These are phyloP conservation scores for Mareca strepera DNA, from an alignment of 2,797 vertebrate genomes.

Conservation along the genomic window DNA sequence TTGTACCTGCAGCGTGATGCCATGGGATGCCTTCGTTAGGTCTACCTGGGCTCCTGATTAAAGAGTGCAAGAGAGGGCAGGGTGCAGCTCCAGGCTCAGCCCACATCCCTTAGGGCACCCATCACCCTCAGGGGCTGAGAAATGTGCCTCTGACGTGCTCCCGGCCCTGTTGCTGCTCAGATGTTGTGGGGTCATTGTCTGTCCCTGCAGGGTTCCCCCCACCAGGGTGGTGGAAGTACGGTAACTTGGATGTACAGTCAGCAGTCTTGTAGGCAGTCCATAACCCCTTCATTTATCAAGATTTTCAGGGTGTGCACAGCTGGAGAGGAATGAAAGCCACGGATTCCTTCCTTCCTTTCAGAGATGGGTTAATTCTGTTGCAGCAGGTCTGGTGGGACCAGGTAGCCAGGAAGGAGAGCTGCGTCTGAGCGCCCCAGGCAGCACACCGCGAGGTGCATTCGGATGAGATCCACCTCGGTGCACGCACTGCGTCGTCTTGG, in stretches of 20 bases:
- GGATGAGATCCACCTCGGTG: conserved; percentile 10
- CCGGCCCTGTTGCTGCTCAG: background rate
- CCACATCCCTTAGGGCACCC: background rate
- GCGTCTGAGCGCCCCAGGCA: background rate
- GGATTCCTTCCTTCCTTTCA: conserved; percentile 27
- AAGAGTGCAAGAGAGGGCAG: background rate
- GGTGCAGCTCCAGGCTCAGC: background rate
- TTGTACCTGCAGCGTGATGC: background rate
- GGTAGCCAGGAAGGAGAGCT: background rate
- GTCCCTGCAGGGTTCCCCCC: background rate
- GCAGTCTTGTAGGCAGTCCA: background rate
- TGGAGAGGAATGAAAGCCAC: conserved; percentile 38
- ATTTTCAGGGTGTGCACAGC: background rate
- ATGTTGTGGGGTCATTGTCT: background rate
- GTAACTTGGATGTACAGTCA: background rate
- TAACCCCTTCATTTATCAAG: conserved; percentile 9
- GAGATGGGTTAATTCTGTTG: conserved; percentile 56
- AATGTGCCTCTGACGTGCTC: accelerated
- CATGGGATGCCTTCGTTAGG: accelerated
- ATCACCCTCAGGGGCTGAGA: background rate
- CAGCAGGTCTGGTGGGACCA: background rate
- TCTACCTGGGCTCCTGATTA: background rate
- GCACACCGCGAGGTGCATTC: background rate
- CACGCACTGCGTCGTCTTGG: conserved; percentile 7
- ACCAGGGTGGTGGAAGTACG: accelerated